phyloP scores from a whole-genome alignment of 2,888 invertebrate genomes.

The Arctia plantaginis region DNA sequence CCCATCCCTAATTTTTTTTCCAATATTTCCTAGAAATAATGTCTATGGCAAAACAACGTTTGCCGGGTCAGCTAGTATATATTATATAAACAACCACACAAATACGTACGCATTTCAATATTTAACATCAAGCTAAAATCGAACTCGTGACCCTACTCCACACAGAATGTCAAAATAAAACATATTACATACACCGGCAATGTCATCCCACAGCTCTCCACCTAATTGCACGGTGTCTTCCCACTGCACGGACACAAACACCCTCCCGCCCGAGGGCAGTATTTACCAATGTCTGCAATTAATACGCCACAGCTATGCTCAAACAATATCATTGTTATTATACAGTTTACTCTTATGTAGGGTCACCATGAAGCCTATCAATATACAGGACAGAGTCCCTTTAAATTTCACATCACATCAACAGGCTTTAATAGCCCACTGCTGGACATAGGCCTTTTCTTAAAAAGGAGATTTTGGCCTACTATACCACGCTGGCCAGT shows the following conservation, averaged over 20 bases:
- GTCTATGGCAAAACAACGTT: no score
- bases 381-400: background rate
- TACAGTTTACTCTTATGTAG: conserved; percentile 14
- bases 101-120: background rate
- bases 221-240: conserved; percentile 3
- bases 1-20: no score
- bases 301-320: conserved; percentile 18
- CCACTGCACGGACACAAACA: conserved; percentile 9
- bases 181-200: background rate
- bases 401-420: background rate
- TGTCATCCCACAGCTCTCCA: conserved; percentile 1
- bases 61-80: no score
- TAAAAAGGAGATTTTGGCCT: no score
- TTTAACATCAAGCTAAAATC: background rate
- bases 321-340: conserved; percentile 24
- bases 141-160: background rate
- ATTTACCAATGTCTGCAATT: conserved; percentile 22
- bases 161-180: background rate
- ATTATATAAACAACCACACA: background rate
- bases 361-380: background rate
- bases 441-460: no score
- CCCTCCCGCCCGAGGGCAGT: conserved; percentile 13
- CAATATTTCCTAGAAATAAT: no score
- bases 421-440: no score
- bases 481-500: no score